Conservation (phyloP, 2,797 vertebrate genomes). For the Gila robusta region DNA sequence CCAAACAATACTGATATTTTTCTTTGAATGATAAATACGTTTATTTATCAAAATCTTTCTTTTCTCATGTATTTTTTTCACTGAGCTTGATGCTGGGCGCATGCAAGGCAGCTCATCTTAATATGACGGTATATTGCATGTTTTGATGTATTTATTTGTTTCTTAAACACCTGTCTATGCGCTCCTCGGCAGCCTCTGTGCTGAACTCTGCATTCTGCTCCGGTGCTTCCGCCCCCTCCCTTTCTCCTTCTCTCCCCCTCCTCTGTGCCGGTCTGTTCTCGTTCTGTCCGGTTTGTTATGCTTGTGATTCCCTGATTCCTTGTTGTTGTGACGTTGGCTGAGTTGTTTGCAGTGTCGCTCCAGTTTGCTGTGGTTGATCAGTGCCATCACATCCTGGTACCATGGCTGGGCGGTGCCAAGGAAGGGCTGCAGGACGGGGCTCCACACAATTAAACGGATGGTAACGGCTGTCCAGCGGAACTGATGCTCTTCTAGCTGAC, state of each 20-base stretch:
- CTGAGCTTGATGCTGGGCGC: background rate
- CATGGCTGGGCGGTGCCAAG: conserved; percentile 67
- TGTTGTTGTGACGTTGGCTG: conserved; percentile 74
- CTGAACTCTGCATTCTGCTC: conserved; percentile 77
- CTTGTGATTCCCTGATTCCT: conserved; percentile 58
- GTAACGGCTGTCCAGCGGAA: conserved; percentile 84
- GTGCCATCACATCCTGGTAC: conserved; percentile 79
- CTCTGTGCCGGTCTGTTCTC: conserved; percentile 69
- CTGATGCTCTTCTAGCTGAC: conserved; percentile 85
- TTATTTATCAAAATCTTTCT: background rate
- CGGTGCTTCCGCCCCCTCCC: conserved; percentile 72
- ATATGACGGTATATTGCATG: conserved; percentile 4
- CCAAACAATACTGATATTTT: background rate
- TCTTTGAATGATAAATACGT: background rate
- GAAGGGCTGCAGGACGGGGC: conserved; percentile 67
- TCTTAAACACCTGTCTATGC: conserved; percentile 70
- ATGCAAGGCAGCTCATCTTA: conserved; percentile 3
- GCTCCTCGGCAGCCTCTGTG: conserved; percentile 80
- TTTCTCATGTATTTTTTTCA: background rate
- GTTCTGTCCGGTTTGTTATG: conserved; percentile 43
- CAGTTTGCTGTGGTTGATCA: conserved; percentile 77
- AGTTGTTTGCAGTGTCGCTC: conserved; percentile 78
- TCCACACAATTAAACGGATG: conserved; percentile 78
- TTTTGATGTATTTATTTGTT: conserved; percentile 4
- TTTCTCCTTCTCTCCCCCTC: conserved; percentile 70